phyloP scores from a whole-genome alignment of 2,797 vertebrate species.

The Fundulus diaphanus region DNA sequence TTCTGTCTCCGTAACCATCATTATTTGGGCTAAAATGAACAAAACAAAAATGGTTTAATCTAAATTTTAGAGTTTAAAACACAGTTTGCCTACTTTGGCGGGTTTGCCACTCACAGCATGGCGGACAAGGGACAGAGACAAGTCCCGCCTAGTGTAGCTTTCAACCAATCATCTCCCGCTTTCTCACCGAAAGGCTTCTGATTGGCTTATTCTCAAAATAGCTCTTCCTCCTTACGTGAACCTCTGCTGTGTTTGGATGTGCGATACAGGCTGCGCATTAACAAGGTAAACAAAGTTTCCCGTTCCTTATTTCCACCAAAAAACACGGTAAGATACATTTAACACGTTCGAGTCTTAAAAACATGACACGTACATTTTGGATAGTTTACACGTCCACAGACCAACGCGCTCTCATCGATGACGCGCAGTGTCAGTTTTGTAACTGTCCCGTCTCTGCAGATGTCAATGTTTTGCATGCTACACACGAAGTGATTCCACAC shows the following conservation, averaged over 20 bases:
- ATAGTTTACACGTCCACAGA: background rate
- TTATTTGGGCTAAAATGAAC: no score
- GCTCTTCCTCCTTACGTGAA: background rate
- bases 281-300: background rate
- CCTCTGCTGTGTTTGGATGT: background rate
- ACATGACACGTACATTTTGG: background rate
- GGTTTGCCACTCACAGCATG: background rate
- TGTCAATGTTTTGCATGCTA: background rate
- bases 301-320: background rate
- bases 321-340: background rate
- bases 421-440: conserved; percentile 30
- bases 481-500: background rate
- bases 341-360: background rate
- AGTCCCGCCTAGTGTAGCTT: no score
- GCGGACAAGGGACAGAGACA: background rate
- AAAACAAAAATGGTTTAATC: no score
- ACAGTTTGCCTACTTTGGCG: no score
- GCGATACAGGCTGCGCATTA: background rate
- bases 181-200: background rate
- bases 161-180: background rate
- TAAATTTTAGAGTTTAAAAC: no score
- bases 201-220: background rate
- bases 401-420: background rate
- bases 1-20: no score
- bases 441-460: conserved; percentile 15